These are phyloP conservation scores for Listrodromus nycthemerus DNA, from an alignment of 2,888 invertebrate species.

Conservation along the genomic window DNA sequence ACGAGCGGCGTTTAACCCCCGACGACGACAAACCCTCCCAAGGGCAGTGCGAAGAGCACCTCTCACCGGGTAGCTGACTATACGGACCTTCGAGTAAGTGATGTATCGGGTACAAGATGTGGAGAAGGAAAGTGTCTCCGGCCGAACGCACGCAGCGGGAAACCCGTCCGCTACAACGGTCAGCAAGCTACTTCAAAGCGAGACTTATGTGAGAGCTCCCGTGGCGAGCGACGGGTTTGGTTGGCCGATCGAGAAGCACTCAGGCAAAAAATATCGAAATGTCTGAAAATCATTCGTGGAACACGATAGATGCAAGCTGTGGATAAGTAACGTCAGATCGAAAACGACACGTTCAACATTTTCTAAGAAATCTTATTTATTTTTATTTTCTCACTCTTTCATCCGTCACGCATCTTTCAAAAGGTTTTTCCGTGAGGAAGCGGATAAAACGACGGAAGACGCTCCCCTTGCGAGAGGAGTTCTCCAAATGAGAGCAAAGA, in stretches of 20 bases:
- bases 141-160: conserved; percentile 67
- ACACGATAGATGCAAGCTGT: no score
- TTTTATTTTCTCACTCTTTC: no score
- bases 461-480: no score
- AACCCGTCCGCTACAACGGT: conserved; percentile 35
- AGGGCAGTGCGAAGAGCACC: conserved; percentile 62
- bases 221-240: not conserved
- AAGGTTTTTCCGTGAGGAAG: no score
- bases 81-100: conserved; percentile 72
- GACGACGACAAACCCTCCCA: conserved; percentile 69
- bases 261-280: not conserved
- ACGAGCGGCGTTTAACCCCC: conserved; percentile 70
- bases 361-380: no score
- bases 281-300: not conserved
- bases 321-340: no score
- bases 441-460: no score
- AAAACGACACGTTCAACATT: no score
- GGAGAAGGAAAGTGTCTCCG: conserved; percentile 11
- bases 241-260: not conserved
- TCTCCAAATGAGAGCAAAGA: no score
- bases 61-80: conserved; percentile 66
- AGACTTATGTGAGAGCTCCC: conserved; percentile 11
- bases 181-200: conserved; percentile 72
- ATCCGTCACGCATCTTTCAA: no score
- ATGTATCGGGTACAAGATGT: conserved; percentile 72